phyloP scores from a whole-genome alignment of 2,113 vertebrate genomes.

The Cheirogaleus medius region DNA sequence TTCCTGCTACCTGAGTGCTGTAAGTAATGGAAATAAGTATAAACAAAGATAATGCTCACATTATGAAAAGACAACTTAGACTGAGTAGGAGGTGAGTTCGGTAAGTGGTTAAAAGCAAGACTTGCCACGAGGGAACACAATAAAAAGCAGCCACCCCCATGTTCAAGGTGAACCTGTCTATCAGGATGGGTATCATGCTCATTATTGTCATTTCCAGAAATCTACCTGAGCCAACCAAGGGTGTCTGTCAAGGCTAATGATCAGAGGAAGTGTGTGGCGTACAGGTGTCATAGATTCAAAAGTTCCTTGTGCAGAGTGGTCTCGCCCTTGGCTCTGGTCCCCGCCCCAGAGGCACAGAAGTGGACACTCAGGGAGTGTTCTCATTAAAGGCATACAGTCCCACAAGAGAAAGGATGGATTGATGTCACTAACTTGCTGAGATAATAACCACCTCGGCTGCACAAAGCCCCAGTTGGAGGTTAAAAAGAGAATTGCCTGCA shows the following conservation, averaged over 20 bases:
- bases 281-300: slow-evolving; percentile 50
- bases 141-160: not conserved
- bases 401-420: slow-evolving; percentile 77
- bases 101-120: slow-evolving; percentile 42
- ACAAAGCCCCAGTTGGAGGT: slow-evolving; percentile 74
- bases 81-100: not conserved
- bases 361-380: slow-evolving; percentile 69
- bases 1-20: not conserved
- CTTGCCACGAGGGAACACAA: not conserved
- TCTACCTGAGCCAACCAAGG: not conserved
- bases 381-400: slow-evolving; percentile 75
- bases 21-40: not conserved
- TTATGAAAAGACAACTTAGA: not conserved
- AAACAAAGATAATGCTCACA: slow-evolving; percentile 44
- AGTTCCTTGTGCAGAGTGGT: not conserved
- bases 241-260: slow-evolving; percentile 43
- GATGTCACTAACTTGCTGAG: slow-evolving; percentile 78
- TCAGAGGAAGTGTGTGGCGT: not conserved
- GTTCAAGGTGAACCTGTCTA: slow-evolving; percentile 7
- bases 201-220: slow-evolving; percentile 14
- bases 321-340: slow-evolving; percentile 14
- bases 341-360: slow-evolving; percentile 59
- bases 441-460: slow-evolving; percentile 78
- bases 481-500: slow-evolving; percentile 77
- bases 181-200: not conserved